These are phyloP conservation scores for Corythaeola cristata DNA, from an alignment of 2,113 vertebrate genomes.

Conservation along the genomic window DNA sequence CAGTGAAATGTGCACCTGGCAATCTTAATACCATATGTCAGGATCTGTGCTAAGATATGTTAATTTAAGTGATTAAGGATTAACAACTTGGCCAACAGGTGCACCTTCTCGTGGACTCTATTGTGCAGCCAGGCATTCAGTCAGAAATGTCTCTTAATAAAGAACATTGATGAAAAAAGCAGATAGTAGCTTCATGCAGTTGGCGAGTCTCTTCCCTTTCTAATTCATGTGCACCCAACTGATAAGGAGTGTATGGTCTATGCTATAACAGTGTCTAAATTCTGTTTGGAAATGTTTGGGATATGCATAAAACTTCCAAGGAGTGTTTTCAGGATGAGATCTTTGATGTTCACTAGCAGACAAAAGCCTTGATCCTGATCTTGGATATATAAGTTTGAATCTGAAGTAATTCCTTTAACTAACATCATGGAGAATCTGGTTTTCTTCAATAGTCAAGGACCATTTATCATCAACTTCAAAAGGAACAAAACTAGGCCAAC, in stretches of 20 bases:
- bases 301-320: background rate
- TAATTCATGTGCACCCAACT: background rate
- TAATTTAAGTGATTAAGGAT: slow-evolving; percentile 5
- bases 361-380: background rate
- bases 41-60: background rate
- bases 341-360: background rate
- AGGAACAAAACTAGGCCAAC: background rate
- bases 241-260: background rate
- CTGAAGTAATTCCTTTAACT: background rate
- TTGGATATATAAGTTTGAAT: background rate
- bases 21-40: background rate
- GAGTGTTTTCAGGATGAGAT: background rate
- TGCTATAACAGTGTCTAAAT: background rate
- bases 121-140: background rate
- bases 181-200: background rate
- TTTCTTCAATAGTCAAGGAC: background rate
- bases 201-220: background rate
- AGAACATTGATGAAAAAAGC: background rate
- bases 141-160: background rate
- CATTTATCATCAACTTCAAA: background rate
- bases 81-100: background rate
- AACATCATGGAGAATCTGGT: background rate
- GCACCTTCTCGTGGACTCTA: background rate
- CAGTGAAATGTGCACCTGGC: slow-evolving; percentile 1
- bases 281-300: background rate